Base-by-base conservation (phyloP, 2,888 invertebrate species). In the Allolobophora icterica region DNA sequence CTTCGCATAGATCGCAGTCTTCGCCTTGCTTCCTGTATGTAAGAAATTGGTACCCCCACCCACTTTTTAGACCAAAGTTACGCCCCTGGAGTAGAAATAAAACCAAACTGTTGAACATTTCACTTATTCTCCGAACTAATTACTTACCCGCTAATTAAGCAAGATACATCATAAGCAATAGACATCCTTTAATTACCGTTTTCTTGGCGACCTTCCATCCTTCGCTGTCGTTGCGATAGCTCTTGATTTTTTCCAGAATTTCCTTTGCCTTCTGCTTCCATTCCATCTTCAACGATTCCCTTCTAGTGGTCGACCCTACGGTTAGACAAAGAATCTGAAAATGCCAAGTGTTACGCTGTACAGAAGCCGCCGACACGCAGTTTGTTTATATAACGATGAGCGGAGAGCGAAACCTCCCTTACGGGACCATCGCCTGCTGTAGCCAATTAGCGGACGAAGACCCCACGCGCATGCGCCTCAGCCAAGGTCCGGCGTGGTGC, bases 161-260 rank as follows among this genome's bases (percentile, higher is more conserved):
- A 21, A 52, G 24, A n/a, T 42, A 52, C 21, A 4, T 52, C 21
- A 21, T 24, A 71, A 13, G n/a, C n/a, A n/a, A 8, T n/a, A n/a
- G n/a, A 71, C n/a, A 71, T 83, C n/a, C 35, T 19, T 33, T 45
- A 92, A 92, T 93, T 92, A 94, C 94, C 91, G 93, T 92, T 90
- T 93, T 93, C 91, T 93, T 94, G 34, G 92, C 91, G 4, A 92
- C 90, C 84, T 93, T 93, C 93, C 93, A 94, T 17, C 93, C 94
- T 15, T 93, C 93, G 40, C 92, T 89, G 84, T 93, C 93, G 40
- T 91, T 90, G n/a, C 91, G 52, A 90, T 93, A 92, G 58, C 90
- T 90, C 45, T 89, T 92, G 84, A 92, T 92, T 87, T 92, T 92
- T 33, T 91, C 91, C 52, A 92, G 89, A 24, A 92, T 84, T 58